Percentiles rank a stretch among this genome's conserved stretches.
These are phyloP conservation scores for Scopus umbretta DNA, from an alignment of 2,113 vertebrate species.

Conservation along the genomic window DNA sequence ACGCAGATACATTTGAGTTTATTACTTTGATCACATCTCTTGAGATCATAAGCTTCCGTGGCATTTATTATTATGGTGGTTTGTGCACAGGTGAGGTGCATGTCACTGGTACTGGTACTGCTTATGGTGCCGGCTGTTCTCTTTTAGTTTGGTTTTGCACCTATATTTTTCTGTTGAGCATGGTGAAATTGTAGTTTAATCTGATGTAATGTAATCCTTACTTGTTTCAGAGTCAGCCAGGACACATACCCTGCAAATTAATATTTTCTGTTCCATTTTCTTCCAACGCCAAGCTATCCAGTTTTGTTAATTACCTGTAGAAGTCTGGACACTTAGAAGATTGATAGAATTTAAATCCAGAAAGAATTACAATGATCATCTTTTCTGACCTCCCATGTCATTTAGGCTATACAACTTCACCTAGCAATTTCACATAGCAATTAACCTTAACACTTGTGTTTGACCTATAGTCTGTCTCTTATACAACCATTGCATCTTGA, in stretches of 20 bases:
- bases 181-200: not conserved
- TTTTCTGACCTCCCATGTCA: not conserved
- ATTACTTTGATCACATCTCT: not conserved
- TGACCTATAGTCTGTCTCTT: not conserved
- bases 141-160: not conserved
- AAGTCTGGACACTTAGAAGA: not conserved
- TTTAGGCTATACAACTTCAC: not conserved
- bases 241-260: not conserved
- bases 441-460: not conserved
- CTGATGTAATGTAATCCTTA: not conserved
- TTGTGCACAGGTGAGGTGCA: not conserved
- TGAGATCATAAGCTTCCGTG: not conserved
- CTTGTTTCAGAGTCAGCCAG: not conserved
- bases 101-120: not conserved
- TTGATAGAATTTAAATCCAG: not conserved
- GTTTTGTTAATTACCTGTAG: not conserved
- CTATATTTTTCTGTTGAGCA: not conserved
- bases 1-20: not conserved
- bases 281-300: not conserved
- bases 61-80: not conserved
- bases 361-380: not conserved
- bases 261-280: not conserved
- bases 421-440: not conserved
- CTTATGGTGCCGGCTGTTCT: not conserved
- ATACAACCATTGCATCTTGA: not conserved